phyloP scores from a whole-genome alignment of 2,797 vertebrate genomes.

The Spinus olivaceus region DNA sequence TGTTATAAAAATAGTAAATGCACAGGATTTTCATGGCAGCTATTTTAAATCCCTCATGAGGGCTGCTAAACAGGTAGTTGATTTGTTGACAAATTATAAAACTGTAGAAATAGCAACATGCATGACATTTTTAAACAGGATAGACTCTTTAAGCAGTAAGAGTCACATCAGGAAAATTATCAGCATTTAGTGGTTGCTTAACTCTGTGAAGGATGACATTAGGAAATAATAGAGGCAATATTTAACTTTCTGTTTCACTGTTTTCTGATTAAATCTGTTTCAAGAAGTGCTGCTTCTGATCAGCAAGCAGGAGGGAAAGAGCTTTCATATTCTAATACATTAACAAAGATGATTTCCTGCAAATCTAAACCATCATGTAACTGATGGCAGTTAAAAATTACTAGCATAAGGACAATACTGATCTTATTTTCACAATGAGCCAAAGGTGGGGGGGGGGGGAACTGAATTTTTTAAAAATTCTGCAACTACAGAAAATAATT shows the following conservation, averaged over 20 bases:
- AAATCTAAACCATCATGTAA: background rate
- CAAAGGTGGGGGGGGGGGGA: background rate
- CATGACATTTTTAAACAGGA: conserved; percentile 70
- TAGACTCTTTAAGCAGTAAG: conserved; percentile 57
- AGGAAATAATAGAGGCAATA: conserved; percentile 48
- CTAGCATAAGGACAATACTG: background rate
- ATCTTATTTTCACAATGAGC: background rate
- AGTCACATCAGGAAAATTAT: conserved; percentile 63
- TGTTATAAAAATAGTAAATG: conserved; percentile 78
- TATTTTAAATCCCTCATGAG: conserved; percentile 78
- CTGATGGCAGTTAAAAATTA: conserved; percentile 32
- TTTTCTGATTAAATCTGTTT: conserved; percentile 60
- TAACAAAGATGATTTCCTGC: background rate
- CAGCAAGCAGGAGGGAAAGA: conserved; percentile 15
- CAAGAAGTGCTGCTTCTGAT: conserved; percentile 50
- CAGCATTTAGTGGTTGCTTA: conserved; percentile 68
- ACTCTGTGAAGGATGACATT: conserved; percentile 52
- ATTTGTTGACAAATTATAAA: conserved; percentile 82
- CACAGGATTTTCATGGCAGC: conserved; percentile 73
- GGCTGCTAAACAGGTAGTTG: conserved; percentile 76
- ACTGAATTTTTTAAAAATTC: background rate
- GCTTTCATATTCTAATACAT: conserved; percentile 6
- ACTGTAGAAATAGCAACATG: conserved; percentile 70
- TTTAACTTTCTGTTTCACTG: conserved; percentile 46
- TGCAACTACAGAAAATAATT: background rate